phyloP scores from a whole-genome alignment of 2,113 vertebrate genomes.

The Myiozetetes cayanensis region DNA sequence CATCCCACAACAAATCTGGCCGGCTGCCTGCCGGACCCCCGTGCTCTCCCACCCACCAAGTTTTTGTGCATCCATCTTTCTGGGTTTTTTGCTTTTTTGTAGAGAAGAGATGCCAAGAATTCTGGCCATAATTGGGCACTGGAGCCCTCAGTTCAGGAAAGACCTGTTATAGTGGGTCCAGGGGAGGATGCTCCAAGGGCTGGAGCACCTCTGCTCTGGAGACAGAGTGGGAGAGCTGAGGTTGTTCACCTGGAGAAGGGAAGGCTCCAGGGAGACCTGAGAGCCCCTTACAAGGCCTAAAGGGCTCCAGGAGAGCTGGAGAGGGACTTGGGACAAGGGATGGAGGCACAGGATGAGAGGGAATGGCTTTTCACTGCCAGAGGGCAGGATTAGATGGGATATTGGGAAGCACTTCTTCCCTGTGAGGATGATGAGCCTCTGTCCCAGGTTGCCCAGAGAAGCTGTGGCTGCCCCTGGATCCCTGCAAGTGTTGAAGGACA shows the following conservation, averaged over 20 bases:
- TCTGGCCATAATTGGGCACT: background rate
- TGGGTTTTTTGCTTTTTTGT: background rate
- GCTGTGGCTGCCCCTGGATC: background rate
- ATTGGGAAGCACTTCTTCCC: fast-evolving
- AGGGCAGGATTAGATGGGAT: fast-evolving
- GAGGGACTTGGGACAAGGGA: background rate
- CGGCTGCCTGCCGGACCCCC: background rate
- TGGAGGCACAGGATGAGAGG: fast-evolving
- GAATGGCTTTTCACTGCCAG: background rate
- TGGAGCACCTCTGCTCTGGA: background rate
- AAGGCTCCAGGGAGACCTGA: background rate
- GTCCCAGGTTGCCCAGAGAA: background rate
- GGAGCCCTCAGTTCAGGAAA: background rate
- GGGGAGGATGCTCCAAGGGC: fast-evolving
- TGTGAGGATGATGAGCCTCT: background rate
- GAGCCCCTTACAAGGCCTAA: fast-evolving
- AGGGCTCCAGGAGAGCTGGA: background rate
- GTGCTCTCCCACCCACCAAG: fast-evolving
- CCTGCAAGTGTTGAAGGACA: fast-evolving
- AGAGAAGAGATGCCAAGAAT: background rate
- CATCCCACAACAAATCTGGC: background rate
- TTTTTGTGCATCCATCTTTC: background rate
- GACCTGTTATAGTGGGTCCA: fast-evolving
- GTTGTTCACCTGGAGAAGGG: background rate
- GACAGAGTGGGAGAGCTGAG: background rate